A percentile compares a stretch with the other conserved stretches of the same genome.
phyloP scores from a whole-genome alignment of 2,113 vertebrate genomes.

The Lagopus muta region DNA sequence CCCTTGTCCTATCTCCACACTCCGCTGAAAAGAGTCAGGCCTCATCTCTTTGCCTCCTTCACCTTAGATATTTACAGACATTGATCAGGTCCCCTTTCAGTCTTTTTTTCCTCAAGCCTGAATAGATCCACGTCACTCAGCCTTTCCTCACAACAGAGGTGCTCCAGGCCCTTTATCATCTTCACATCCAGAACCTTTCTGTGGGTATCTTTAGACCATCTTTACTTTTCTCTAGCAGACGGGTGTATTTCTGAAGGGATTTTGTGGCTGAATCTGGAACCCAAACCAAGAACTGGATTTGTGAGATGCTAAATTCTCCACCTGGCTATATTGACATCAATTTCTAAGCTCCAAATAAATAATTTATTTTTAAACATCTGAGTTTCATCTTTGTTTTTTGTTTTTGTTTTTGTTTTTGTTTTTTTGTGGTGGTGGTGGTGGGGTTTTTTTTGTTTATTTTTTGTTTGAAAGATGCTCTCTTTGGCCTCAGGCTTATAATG shows the following conservation, averaged over 20 bases:
- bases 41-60: no score
- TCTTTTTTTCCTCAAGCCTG: no score
- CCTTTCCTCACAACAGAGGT: no score
- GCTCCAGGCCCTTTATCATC: no score
- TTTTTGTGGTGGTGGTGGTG: neutral
- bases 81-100: no score
- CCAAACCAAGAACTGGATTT: neutral
- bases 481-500: neutral
- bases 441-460: no score
- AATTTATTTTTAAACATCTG: neutral
- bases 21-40: no score
- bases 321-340: rapidly evolving
- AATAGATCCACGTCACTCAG: no score
- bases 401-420: no score
- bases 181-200: neutral
- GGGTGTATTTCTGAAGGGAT: neutral
- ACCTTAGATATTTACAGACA: no score
- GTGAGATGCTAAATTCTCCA: neutral
- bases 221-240: neutral
- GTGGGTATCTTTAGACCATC: neutral
- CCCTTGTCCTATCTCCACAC: no score
- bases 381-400: neutral
- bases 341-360: neutral
- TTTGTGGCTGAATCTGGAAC: neutral
- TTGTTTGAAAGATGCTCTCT: neutral